Evolutionary conservation across 2,888 invertebrate genomes (phyloP), one percentile per base, ranked within the genome.

Genomic region (Lasioglossum morio): DNA sequence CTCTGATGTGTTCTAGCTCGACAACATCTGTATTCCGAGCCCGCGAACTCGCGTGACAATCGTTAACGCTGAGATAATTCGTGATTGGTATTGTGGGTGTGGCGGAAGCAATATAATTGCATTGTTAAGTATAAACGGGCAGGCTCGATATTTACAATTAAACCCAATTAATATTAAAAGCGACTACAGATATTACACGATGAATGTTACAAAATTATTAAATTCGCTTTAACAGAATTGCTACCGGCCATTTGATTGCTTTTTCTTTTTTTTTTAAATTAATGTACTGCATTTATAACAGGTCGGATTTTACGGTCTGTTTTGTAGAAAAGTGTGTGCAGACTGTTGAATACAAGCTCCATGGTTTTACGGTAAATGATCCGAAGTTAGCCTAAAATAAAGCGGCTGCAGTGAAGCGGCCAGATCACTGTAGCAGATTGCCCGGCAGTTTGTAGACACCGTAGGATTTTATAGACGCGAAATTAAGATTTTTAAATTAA

Each of bases 401-500:
- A 63, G 60, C 66, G 10, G 66, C 16, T 30, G 63, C 63, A 27
- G 27, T 16, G 63, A 16, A 63, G 30, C 63, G 2, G 30, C 34
- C 66, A 19, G 66, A 66, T 30, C 19, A 66, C 34, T 2, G 66
- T 30, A 34, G 0, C 66, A 66, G 66, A 34, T 66, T 66, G 66
- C 66, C 34, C 66, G 66, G 66, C 34, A 66, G 34, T 66, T 66
- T 66, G 66, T 66, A 66, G 66, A 34, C 34, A 19, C 34, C 34
- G 66, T 66, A 66, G 34, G 30, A 66, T 66, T 66, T 66, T 66
- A 66, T 34, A 34, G 66, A 19, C 19, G 34, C 34, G 66, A 19
- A 66, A 66, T 66, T 66, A 66, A 66, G 66, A 66, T 66, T 66
- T 66, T 66, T 66, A 66, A 66, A 66, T 66, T 66, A 66, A 66